Base-by-base conservation (phyloP, 1,140 invertebrate species). In the Manduca sexta region DNA sequence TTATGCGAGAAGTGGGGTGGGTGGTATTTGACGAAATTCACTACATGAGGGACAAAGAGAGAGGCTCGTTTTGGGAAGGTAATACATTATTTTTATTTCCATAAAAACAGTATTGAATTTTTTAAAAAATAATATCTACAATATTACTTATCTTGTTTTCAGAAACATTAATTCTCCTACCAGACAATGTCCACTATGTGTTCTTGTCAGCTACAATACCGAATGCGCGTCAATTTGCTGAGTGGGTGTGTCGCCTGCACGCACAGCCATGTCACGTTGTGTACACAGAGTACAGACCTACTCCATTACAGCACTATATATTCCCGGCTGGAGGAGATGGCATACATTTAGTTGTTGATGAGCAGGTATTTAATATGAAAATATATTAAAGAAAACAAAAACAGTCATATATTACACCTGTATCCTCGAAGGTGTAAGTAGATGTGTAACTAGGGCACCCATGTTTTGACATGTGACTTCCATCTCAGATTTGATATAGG, bases 1-100 rank as follows among this genome's bases (percentile, higher is more conserved):
- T 97, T 7, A 99, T 98, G 93, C 89, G 97, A 60, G 98, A 99
- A 91, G 97, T 99, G 3, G 98, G 97, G 39, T 99, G 98, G 98
- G 98, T 99, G 7, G 90, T 99, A 43, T 99, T 99, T 88, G 98
- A 99, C 85, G 98, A 99, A 88, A 99, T 99, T 73, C 98, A 99
- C 88, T 99, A 99, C 77, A 99, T 99, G 98, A 78, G 98, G 76
- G 97, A 99, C 70, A 99, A 98, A 88, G 97, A 99, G 83, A 89
- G 98, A 84, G 98, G 98, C 38, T 98, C 99, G 14, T 98, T 98
- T 2, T 99, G 98, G 98, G 98, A 86, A 84, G 84, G 86, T 86
- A 73, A 17, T 16, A n/a, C n/a, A n/a, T n/a, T n/a, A n/a, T n/a
- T n/a, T n/a, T n/a, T n/a, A n/a, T n/a, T n/a, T n/a, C n/a, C n/a